Evolutionary conservation across 2,888 invertebrate species (phyloP), one percentile per base, ranked within the genome.

Genomic region (Neoaliturus tenellus): DNA sequence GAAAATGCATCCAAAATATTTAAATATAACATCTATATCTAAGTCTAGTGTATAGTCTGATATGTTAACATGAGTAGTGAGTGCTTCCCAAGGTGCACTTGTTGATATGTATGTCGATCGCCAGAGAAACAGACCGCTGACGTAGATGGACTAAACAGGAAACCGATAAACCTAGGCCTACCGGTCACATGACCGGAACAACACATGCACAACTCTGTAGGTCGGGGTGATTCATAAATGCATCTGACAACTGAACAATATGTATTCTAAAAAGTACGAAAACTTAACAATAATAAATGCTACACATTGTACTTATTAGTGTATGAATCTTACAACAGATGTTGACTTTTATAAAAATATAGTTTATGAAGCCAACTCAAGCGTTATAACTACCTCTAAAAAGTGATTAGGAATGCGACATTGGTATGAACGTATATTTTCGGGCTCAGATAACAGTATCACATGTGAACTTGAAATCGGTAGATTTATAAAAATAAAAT

Each of bases 1-100:
- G 78, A 78, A 78, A 78, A 78, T 78, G 55, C 78, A 55, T 78
- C 78, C 51, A 78, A 78, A 78, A 78, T 78, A 78, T 78, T 78
- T 78, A 78, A 78, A 55, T 78, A 78, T 78, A 78, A 78, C 78
- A 78, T 78, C 48, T 78, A 78, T 55, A 78, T 78, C 78, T 78
- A 78, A 78, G 51, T 78, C 78, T 78, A 78, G 78, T 78, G 78
- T 78, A 78, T 48, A 78, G 78, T 78, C 48, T 78, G 78, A 78
- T 78, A 78, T 78, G 78, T 75, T 28, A 75, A 44, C 28, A 23
- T 23, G 17, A 44, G 75, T 35, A 48, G 78, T 35, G 25, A 33
- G 51, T 55, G 78, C 51, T 5, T 35, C 51, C 55, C 14, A 33
- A 33, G 51, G 55, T 78, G 55, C 55, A 55, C 55, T 20, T 78